Conservation (phyloP, 2,797 vertebrate species). For the Lutjanus campechanus region DNA sequence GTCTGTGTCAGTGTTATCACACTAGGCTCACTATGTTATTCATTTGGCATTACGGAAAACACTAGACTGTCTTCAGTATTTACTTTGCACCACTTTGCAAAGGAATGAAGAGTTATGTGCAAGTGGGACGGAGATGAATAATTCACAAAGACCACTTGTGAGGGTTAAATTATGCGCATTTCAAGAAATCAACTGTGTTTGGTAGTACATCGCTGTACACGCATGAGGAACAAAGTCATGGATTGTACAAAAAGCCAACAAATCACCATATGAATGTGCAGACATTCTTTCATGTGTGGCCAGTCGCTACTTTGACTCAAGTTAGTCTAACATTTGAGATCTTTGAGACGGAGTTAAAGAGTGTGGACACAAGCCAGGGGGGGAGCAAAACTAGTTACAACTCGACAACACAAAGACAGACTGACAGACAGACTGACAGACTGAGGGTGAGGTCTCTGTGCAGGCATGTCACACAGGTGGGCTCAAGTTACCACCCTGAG, state of each 20-base stretch:
- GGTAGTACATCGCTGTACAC: slow-evolving; percentile 58
- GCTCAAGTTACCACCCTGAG: slow-evolving; percentile 69
- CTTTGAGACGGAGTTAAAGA: slow-evolving; percentile 34
- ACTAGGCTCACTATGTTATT: slow-evolving; percentile 36
- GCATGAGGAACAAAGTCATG: slow-evolving; percentile 73
- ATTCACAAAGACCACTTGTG: slow-evolving; percentile 73
- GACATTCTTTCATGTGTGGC: slow-evolving; percentile 69
- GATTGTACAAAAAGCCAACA: slow-evolving; percentile 71
- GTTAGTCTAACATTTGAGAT: slow-evolving; percentile 53
- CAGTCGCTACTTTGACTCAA: slow-evolving; percentile 27
- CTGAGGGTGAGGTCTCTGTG: slow-evolving; percentile 39
- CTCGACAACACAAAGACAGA: slow-evolving; percentile 38
- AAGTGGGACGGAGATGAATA: slow-evolving; percentile 83
- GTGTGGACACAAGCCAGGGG: slow-evolving; percentile 35
- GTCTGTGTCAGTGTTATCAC: slow-evolving; percentile 17
- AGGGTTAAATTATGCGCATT: slow-evolving; percentile 82
- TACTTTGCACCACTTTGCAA: slow-evolving; percentile 70
- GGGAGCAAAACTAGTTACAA: slow-evolving; percentile 42
- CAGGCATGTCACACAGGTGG: slow-evolving; percentile 64
- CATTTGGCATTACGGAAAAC: slow-evolving; percentile 48
- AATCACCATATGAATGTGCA: slow-evolving; percentile 77
- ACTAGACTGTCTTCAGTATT: slow-evolving; percentile 59
- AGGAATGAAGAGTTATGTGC: slow-evolving; percentile 77
- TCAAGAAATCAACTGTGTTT: slow-evolving; percentile 69
- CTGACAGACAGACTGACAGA: background rate